Evolutionary conservation across 64 coral and sea anemone species (phyloP).

Genomic region (Pocillopora damicornis): DNA sequence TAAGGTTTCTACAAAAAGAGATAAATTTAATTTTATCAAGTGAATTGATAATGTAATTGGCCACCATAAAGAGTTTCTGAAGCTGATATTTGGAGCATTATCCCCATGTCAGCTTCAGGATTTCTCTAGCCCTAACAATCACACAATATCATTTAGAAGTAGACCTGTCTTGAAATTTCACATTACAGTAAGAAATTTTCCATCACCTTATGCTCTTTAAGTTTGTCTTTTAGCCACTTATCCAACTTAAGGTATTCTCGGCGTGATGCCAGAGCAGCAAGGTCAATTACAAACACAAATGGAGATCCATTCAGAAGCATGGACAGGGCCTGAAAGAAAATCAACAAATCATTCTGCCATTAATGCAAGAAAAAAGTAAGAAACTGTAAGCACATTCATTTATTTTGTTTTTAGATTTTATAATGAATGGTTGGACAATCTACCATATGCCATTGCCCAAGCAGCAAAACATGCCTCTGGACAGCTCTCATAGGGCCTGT

Average conservation of each 20-base stretch:
- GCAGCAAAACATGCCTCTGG: background rate
- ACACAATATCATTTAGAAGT: too few species aligned
- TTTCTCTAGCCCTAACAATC: too few species aligned
- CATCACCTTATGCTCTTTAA: slow-evolving; percentile 88
- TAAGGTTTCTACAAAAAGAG: too few species aligned
- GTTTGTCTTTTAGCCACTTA: slow-evolving; percentile 97
- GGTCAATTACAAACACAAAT: slow-evolving; percentile 96
- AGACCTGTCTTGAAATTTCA: too few species aligned
- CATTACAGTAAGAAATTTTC: background rate
- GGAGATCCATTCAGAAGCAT: slow-evolving; percentile 84
- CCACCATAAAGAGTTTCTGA: too few species aligned
- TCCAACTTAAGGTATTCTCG: slow-evolving; percentile 97
- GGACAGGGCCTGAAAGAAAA: slow-evolving; percentile 71
- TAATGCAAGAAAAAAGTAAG: background rate
- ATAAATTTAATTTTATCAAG: too few species aligned
- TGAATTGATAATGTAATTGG: too few species aligned
- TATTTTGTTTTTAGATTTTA: background rate
- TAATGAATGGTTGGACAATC: too few species aligned
- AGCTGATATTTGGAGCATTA: too few species aligned
- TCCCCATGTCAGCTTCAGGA: too few species aligned
- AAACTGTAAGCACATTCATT: background rate
- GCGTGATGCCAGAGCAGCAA: slow-evolving; percentile 93
- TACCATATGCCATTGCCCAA: too few species aligned
- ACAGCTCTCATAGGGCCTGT: background rate
- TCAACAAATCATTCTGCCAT: background rate